These are phyloP conservation scores for Poliocrania exsul DNA, from an alignment of 2,797 vertebrate species.

Conservation along the genomic window DNA sequence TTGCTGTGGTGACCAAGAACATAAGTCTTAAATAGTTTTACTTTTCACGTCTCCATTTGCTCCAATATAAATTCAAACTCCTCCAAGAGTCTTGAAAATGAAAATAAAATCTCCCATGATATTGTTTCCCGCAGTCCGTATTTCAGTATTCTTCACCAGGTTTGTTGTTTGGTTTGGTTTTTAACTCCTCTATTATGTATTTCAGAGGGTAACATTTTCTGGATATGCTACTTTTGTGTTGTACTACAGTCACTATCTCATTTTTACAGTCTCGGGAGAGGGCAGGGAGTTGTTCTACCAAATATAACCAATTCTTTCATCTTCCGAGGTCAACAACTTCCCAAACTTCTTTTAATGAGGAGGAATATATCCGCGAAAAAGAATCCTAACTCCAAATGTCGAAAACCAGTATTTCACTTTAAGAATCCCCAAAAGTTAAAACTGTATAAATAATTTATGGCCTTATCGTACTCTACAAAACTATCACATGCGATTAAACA, in stretches of 20 bases:
- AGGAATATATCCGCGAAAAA: not conserved
- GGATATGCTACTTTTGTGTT: not conserved
- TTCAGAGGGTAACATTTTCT: slow-evolving; percentile 4
- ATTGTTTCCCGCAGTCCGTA: not conserved
- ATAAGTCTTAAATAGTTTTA: not conserved
- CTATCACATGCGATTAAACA: not conserved
- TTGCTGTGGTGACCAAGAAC: not conserved
- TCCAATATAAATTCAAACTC: not conserved
- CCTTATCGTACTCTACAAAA: not conserved
- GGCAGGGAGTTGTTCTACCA: slow-evolving; percentile 38
- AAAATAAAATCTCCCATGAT: not conserved
- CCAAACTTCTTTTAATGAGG: not conserved
- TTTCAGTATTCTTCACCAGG: not conserved
- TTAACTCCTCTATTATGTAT: not conserved
- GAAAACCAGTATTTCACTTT: not conserved
- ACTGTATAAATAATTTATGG: not conserved
- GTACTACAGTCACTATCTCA: slow-evolving; percentile 42
- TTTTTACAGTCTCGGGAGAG: slow-evolving; percentile 45
- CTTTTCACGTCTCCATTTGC: not conserved
- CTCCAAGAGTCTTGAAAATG: not conserved
- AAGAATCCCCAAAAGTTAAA: not conserved
- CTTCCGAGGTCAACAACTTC: slow-evolving; percentile 62
- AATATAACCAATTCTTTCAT: slow-evolving; percentile 53
- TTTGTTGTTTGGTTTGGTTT: not conserved
- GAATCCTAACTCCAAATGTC: not conserved